Evolutionary conservation across 2,888 invertebrate species (phyloP).

Genomic region (Operophtera brumata): DNA sequence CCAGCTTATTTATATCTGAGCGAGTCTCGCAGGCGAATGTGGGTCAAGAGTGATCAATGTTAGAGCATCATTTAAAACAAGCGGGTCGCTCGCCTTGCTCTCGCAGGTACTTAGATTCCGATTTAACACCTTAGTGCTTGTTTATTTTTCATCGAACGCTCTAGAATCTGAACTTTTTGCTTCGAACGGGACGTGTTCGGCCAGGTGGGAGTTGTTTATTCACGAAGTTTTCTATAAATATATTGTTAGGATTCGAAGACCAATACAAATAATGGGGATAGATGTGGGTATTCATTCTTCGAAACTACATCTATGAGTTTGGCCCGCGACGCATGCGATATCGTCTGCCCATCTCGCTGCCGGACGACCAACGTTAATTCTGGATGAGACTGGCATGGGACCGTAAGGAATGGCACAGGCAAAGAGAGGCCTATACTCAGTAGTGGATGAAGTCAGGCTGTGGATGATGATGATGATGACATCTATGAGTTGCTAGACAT

Average conservation of each 20-base stretch:
- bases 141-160: slow-evolving; percentile 24
- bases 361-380: too few species aligned
- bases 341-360: too few species aligned
- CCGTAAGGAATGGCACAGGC: too few species aligned
- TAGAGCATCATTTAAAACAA: slow-evolving; percentile 29
- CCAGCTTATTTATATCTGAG: slow-evolving; percentile 22
- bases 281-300: too few species aligned
- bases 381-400: too few species aligned
- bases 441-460: too few species aligned
- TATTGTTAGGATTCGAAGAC: neutral
- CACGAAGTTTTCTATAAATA: neutral
- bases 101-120: slow-evolving; percentile 8
- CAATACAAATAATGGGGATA: neutral
- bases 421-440: too few species aligned
- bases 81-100: slow-evolving; percentile 11
- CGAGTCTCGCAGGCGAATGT: slow-evolving; percentile 14
- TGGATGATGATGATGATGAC: too few species aligned
- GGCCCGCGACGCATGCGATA: too few species aligned
- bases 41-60: slow-evolving; percentile 32
- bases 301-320: too few species aligned
- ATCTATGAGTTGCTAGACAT: too few species aligned
- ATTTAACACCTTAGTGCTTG: slow-evolving; percentile 22
- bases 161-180: slow-evolving; percentile 5
- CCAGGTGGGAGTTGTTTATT: slow-evolving; percentile 3
- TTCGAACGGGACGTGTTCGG: neutral